Evolutionary conservation across 2,888 invertebrate genomes (phyloP).

Genomic region (Hymenopus coronatus): DNA sequence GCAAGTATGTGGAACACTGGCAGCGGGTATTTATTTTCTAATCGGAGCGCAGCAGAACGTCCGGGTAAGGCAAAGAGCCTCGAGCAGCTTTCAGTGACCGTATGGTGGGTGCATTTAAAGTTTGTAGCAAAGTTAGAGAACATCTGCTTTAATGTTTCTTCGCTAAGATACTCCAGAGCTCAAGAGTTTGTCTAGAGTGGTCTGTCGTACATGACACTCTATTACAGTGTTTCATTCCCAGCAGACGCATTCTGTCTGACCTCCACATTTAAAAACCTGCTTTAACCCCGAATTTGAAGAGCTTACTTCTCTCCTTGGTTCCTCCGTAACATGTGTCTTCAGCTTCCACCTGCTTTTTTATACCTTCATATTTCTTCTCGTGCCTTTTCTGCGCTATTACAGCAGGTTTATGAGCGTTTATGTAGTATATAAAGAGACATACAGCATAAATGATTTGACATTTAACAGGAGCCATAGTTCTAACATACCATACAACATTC

Average conservation of each 20-base stretch:
- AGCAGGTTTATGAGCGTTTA: no score
- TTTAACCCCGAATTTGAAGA: not conserved
- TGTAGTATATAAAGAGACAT: no score
- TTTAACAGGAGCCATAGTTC: no score
- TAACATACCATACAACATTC: no score
- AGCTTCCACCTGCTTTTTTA: no score
- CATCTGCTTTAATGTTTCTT: not conserved
- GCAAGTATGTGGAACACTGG: no score
- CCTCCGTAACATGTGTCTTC: not conserved
- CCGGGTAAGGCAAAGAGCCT: no score
- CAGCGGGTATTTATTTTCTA: no score
- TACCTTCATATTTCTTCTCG: not conserved
- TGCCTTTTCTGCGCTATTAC: no score
- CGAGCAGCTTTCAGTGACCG: not conserved
- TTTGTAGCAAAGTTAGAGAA: not conserved
- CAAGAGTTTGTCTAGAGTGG: not conserved
- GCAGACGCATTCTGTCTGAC: not conserved
- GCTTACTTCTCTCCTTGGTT: not conserved
- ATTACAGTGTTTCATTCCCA: not conserved
- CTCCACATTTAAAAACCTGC: not conserved
- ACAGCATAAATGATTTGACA: no score
- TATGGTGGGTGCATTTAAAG: not conserved
- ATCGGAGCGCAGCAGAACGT: no score
- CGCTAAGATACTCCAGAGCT: not conserved
- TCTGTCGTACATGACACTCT: not conserved